Conservation (phyloP, 30 jellyfish, hydroid and myxozoan species). For the Aurelia aurita region DNA sequence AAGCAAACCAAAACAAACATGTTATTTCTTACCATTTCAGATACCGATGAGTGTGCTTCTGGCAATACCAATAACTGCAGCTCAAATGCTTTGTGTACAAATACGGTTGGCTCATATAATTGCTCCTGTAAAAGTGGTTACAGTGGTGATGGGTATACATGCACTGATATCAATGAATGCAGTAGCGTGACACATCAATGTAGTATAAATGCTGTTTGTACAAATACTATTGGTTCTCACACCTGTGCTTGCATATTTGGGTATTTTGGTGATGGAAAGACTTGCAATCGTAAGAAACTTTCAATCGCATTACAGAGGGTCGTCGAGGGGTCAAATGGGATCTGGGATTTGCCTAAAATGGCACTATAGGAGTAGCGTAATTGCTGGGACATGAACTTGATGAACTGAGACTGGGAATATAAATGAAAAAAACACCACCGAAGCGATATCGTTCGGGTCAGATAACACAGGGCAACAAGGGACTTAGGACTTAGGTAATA, state of each 20-base stretch:
- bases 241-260: constrained; percentile 36
- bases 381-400: no score
- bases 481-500: not conserved
- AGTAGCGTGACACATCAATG: constrained; percentile 17
- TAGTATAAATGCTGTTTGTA: constrained; percentile 43
- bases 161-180: constrained; percentile 32
- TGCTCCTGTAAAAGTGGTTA: constrained; percentile 55
- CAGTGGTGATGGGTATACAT: constrained; percentile 33
- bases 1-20: no score
- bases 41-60: constrained; percentile 43
- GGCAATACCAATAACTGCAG: constrained; percentile 49
- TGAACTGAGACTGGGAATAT: no score
- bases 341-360: no score
- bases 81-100: constrained; percentile 35
- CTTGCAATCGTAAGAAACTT: constrained; percentile 22
- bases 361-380: no score
- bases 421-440: no score
- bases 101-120: constrained; percentile 55
- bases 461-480: no score
- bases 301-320: not conserved
- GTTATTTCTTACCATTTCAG: not conserved
- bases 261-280: constrained; percentile 35
- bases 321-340: no score
- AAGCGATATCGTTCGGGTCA: no score
- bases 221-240: constrained; percentile 10